phyloP scores from a whole-genome alignment of 2,113 vertebrate species.

The Bucco capensis region DNA sequence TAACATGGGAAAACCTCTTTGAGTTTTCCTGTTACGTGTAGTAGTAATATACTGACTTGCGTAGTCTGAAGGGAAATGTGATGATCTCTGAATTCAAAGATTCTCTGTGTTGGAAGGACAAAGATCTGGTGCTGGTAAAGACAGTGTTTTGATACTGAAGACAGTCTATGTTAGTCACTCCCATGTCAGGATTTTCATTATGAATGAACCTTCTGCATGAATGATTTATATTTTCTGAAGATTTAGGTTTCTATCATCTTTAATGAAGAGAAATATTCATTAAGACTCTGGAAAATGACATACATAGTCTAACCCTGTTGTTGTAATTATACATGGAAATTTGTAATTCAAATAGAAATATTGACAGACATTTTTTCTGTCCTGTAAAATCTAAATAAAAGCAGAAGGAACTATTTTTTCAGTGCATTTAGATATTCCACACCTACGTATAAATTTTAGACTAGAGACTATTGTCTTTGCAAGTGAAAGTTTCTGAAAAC shows the following conservation, averaged over 20 bases:
- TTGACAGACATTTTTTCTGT: not conserved
- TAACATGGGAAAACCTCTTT: not conserved
- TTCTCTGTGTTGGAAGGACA: not conserved
- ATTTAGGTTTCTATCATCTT: not conserved
- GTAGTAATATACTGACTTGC: not conserved
- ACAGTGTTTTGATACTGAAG: not conserved
- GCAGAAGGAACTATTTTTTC: not conserved
- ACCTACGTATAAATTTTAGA: not conserved
- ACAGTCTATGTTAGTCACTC: not conserved
- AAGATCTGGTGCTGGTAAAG: not conserved
- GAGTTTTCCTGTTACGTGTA: not conserved
- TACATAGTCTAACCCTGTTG: not conserved
- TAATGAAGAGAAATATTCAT: not conserved
- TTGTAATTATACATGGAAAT: not conserved
- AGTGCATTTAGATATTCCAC: not conserved
- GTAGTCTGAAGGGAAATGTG: not conserved
- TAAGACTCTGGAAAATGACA: not conserved
- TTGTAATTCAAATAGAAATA: not conserved
- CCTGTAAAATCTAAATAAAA: not conserved
- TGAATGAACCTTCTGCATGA: not conserved
- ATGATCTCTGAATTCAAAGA: not conserved
- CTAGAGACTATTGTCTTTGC: not conserved
- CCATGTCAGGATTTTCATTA: not conserved
- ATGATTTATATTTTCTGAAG: not conserved
- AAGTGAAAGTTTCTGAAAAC: not conserved